Percentiles rank a stretch among this genome's conserved stretches.
Evolutionary conservation across 64 coral and sea anemone genomes (phyloP).

Genomic region (Stylophora pistillata): DNA sequence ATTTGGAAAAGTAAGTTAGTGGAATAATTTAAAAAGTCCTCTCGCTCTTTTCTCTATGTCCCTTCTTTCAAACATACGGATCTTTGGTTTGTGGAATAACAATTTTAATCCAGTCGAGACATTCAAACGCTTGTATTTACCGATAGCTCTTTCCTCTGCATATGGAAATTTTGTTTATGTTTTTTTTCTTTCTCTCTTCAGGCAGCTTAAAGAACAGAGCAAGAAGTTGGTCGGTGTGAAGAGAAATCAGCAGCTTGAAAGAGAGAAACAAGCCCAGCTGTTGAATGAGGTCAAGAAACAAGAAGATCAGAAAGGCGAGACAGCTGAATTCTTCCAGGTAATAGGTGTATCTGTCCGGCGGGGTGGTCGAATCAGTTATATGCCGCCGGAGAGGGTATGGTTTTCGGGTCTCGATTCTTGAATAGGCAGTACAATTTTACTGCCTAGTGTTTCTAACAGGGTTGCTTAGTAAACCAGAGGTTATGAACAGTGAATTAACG

Average conservation of each 20-base stretch:
- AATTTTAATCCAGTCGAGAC: too few species aligned
- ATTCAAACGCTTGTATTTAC: not conserved
- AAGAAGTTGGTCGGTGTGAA: conserved; percentile 86
- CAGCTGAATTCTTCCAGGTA: conserved; percentile 80
- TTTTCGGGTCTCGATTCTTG: too few species aligned
- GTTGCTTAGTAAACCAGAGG: too few species aligned
- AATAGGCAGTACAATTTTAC: too few species aligned
- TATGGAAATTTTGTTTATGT: not conserved
- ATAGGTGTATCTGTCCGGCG: too few species aligned
- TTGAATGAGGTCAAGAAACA: conserved; percentile 92
- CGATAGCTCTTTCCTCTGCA: not conserved
- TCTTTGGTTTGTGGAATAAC: too few species aligned
- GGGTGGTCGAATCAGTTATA: too few species aligned
- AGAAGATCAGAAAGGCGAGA: conserved; percentile 84
- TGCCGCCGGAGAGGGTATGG: too few species aligned
- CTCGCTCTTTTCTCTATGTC: too few species aligned
- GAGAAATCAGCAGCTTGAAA: conserved; percentile 85
- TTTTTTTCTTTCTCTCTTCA: not conserved
- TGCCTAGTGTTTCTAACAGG: too few species aligned
- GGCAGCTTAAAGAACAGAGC: conserved; percentile 87
- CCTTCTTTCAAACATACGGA: too few species aligned
- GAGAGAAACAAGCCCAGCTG: conserved; percentile 91
- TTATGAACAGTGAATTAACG: too few species aligned
- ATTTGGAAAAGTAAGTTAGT: conserved; percentile 85
- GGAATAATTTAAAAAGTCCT: not conserved